Conservation (phyloP, 2,113 vertebrate species). For the Centropristis striata region DNA sequence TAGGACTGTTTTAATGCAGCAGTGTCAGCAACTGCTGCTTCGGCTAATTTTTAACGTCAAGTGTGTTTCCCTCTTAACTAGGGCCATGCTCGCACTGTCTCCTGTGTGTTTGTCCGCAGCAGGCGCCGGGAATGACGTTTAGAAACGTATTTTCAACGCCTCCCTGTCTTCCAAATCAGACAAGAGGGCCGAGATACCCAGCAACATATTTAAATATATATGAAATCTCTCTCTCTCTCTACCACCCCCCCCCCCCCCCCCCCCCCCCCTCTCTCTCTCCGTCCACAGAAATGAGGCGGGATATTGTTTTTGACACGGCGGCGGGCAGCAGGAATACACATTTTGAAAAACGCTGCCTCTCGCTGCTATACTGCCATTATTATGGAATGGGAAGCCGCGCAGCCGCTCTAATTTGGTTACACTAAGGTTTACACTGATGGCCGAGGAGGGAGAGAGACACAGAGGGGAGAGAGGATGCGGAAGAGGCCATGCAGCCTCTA, state of each 20-base stretch:
- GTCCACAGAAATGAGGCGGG: slow-evolving; percentile 76
- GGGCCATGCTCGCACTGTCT: neutral
- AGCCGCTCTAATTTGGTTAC: slow-evolving; percentile 84
- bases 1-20: slow-evolving; percentile 3
- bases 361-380: slow-evolving; percentile 77
- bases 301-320: slow-evolving; percentile 83
- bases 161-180: slow-evolving; percentile 67
- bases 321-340: slow-evolving; percentile 71
- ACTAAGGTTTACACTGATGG: slow-evolving; percentile 86
- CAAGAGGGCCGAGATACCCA: slow-evolving; percentile 38
- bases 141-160: slow-evolving; percentile 44
- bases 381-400: slow-evolving; percentile 85
- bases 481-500: slow-evolving; percentile 8
- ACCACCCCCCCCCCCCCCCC: neutral
- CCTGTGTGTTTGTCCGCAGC: neutral
- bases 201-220: slow-evolving; percentile 47
- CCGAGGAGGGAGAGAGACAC: slow-evolving; percentile 44
- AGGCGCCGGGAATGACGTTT: slow-evolving; percentile 34
- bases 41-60: neutral
- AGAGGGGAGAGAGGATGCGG: slow-evolving; percentile 40
- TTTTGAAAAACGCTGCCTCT: slow-evolving; percentile 70
- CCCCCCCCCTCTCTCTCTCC: slow-evolving; percentile 3
- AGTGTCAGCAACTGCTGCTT: neutral
- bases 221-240: slow-evolving; percentile 19
- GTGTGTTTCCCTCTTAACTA: neutral